A percentile compares a stretch with the other conserved stretches of the same genome.
Conservation (phyloP, 2,888 invertebrate genomes). For the Drosophila robusta region DNA sequence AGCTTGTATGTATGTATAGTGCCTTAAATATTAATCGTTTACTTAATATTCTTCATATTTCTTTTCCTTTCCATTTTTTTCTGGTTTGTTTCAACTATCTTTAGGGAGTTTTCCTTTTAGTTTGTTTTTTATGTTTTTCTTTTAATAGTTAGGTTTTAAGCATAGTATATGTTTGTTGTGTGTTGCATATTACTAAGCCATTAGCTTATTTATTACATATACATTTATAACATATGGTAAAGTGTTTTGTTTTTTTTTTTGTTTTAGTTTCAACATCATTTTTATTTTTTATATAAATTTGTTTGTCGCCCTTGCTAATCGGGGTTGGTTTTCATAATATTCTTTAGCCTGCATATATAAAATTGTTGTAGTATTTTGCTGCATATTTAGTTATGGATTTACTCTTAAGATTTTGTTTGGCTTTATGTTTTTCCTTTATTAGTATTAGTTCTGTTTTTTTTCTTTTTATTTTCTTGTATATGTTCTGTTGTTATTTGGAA, state of each 20-base stretch:
- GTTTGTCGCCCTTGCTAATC: conserved; percentile 42
- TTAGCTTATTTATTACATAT: conserved; percentile 71
- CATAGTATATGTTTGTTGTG: conserved; percentile 58
- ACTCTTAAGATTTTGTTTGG: conserved; percentile 48
- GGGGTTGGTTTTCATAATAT: conserved; percentile 16
- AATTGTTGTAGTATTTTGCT: conserved; percentile 44
- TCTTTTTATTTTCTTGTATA: conserved; percentile 5
- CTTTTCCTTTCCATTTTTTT: conserved; percentile 21
- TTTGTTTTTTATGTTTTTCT: conserved; percentile 42
- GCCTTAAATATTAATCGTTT: conserved; percentile 72
- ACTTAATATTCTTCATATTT: conserved; percentile 48
- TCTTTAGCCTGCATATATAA: conserved; percentile 35
- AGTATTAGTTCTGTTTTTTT: conserved; percentile 15
- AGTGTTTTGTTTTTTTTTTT: conserved; percentile 40
- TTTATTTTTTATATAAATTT: conserved; percentile 34
- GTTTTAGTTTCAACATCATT: conserved; percentile 39
- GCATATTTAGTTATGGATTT: conserved; percentile 24
- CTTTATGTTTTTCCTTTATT: conserved; percentile 14
- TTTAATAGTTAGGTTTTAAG: conserved; percentile 77
- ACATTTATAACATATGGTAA: conserved; percentile 65
- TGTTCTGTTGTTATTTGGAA: conserved; percentile 45
- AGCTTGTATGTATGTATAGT: conserved; percentile 77
- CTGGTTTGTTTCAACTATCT: conserved; percentile 22
- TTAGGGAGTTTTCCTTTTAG: conserved; percentile 65
- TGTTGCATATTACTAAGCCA: conserved; percentile 64